phyloP scores from a whole-genome alignment of 2,888 invertebrate genomes.

The Aplocera efformata region DNA sequence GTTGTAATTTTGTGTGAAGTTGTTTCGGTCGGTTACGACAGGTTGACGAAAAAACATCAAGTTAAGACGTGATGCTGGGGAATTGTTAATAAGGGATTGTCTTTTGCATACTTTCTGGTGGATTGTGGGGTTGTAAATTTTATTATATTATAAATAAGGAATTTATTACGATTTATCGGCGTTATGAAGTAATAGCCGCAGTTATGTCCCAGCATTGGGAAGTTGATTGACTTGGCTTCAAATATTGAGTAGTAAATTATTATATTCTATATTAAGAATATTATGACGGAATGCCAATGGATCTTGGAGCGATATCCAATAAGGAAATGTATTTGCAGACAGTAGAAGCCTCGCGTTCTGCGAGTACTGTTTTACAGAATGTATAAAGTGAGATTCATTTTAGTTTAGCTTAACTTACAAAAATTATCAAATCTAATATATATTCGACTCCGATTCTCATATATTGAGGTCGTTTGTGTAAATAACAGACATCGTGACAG shows the following conservation, averaged over 20 bases:
- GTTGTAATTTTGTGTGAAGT: constrained; percentile 29
- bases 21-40: constrained; percentile 36
- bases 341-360: too few relatives aligned
- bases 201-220: constrained; percentile 8
- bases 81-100: constrained; percentile 71
- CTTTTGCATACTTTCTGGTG: constrained; percentile 44
- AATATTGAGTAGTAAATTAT: constrained; percentile 30
- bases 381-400: too few relatives aligned
- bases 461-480: too few relatives aligned
- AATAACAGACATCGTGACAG: too few relatives aligned
- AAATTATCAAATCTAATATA: too few relatives aligned
- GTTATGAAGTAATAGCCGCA: constrained; percentile 38
- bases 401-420: too few relatives aligned
- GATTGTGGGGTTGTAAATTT: constrained; percentile 69
- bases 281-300: constrained; percentile 3
- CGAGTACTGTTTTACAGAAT: too few relatives aligned
- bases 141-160: constrained; percentile 72
- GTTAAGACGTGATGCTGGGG: constrained; percentile 60
- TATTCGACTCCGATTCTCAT: too few relatives aligned
- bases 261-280: constrained; percentile 22
- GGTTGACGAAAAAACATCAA: constrained; percentile 56
- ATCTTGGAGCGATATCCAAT: background rate
- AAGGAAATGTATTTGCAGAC: too few relatives aligned
- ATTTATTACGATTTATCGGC: constrained; percentile 59
- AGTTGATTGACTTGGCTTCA: constrained; percentile 29